Evolutionary conservation across 2,888 invertebrate species (phyloP).

Genomic region (Julus scandinavius): DNA sequence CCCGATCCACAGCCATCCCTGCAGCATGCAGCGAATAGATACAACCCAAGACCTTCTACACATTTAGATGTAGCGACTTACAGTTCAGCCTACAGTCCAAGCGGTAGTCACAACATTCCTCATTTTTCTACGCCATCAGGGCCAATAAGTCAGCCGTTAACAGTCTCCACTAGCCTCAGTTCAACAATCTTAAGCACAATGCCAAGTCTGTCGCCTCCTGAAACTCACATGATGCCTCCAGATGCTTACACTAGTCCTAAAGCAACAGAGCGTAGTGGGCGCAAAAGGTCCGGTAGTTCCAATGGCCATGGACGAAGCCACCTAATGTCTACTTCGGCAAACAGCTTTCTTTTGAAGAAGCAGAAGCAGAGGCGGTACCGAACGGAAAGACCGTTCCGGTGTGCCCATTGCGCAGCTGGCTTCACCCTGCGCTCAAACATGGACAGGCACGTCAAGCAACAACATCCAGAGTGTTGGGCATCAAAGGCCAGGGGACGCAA

Average conservation of each 20-base stretch:
- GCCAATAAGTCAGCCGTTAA: neutral
- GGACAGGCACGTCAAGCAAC: slow-evolving; percentile 94
- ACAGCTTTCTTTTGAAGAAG: slow-evolving; percentile 76
- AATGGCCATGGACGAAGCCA: slow-evolving; percentile 48
- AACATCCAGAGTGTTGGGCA: slow-evolving; percentile 91
- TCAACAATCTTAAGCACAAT: neutral
- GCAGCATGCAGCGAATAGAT: neutral
- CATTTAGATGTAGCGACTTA: neutral
- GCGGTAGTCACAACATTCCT: neutral
- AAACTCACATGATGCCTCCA: neutral
- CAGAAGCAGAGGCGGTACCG: slow-evolving; percentile 90
- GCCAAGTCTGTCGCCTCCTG: neutral
- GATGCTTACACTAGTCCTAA: slow-evolving; percentile 17
- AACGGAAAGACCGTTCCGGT: slow-evolving; percentile 89
- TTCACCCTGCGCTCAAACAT: slow-evolving; percentile 91
- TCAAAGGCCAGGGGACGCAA: slow-evolving; percentile 73
- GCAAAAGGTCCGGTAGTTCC: neutral
- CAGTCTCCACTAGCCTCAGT: neutral
- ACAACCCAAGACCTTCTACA: neutral
- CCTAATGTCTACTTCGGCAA: neutral
- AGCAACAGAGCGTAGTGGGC: slow-evolving; percentile 33
- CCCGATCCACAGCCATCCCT: neutral
- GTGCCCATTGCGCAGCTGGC: slow-evolving; percentile 88
- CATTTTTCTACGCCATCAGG: neutral
- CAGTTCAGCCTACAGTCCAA: neutral